These are phyloP conservation scores for Trachymyrmex cornetzi DNA, from an alignment of 1,140 invertebrate genomes.

Conservation along the genomic window DNA sequence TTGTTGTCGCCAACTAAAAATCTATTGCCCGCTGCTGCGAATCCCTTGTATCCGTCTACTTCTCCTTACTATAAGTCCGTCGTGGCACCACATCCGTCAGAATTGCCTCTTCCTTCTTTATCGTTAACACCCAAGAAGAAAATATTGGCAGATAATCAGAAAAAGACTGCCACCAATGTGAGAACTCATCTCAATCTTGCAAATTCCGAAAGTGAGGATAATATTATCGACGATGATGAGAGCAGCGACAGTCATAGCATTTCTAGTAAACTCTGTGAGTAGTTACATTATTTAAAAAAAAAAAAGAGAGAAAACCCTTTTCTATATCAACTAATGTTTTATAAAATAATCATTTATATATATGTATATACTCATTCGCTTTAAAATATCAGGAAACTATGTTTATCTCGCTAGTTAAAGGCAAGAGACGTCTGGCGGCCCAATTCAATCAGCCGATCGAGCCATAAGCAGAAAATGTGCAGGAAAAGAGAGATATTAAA, in stretches of 20 bases:
- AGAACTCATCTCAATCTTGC: background rate
- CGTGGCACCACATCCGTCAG: constrained; percentile 84
- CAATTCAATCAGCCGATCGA: constrained; percentile 85
- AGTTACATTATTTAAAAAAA: background rate
- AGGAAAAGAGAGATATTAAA: constrained; percentile 20
- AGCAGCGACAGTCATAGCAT: constrained; percentile 77
- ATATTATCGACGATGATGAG: constrained; percentile 54
- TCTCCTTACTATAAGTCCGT: constrained; percentile 83
- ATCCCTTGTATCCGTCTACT: constrained; percentile 83
- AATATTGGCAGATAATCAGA: constrained; percentile 40
- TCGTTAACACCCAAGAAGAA: constrained; percentile 81
- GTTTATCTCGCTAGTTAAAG: constrained; percentile 77
- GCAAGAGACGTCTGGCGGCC: constrained; percentile 84
- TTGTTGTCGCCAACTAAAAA: constrained; percentile 84
- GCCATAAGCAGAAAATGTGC: constrained; percentile 68
- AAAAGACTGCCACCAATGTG: background rate
- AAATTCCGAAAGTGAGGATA: constrained; percentile 54
- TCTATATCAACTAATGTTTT: background rate
- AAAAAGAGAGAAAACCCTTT: background rate
- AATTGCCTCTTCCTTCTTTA: constrained; percentile 83
- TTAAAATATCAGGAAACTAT: constrained; percentile 33
- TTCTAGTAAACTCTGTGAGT: constrained; percentile 81
- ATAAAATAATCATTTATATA: background rate
- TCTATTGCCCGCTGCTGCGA: constrained; percentile 82
- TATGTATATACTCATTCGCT: background rate